Evolutionary conservation across 2,113 vertebrate species (phyloP).

Genomic region (Gallinago paraguaiae): DNA sequence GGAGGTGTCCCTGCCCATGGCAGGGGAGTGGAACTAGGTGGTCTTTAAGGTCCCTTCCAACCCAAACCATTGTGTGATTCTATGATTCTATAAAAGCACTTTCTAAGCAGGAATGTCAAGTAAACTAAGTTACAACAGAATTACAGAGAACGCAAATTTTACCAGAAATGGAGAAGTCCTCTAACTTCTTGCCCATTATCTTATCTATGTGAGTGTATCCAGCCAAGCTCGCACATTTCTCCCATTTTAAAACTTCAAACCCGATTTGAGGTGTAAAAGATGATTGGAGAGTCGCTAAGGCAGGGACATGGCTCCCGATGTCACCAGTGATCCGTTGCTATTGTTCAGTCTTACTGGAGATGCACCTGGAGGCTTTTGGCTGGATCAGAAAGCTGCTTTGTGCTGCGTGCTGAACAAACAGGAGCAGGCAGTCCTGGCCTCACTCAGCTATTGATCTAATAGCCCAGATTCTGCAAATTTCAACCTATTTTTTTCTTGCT

Average conservation of each 20-base stretch:
- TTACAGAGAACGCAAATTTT: not conserved
- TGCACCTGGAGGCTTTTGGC: not conserved
- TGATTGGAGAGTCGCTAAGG: not conserved
- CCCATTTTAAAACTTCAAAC: not conserved
- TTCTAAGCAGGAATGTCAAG: not conserved
- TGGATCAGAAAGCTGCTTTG: not conserved
- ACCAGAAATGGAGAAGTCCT: not conserved
- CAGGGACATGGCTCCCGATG: not conserved
- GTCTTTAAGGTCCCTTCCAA: too few species aligned
- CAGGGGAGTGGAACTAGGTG: too few species aligned
- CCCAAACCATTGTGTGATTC: too few species aligned
- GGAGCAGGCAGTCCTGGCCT: not conserved
- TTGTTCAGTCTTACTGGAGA: not conserved
- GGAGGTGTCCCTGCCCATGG: too few species aligned
- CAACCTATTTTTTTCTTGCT: not conserved
- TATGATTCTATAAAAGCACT: not conserved
- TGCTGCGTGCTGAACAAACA: not conserved
- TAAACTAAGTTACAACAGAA: not conserved
- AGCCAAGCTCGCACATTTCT: not conserved
- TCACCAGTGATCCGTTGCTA: slow-evolving; percentile 13
- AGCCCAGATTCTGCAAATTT: not conserved
- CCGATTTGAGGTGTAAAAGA: not conserved
- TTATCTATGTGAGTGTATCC: not conserved
- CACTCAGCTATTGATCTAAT: not conserved
- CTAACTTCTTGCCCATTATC: not conserved